phyloP scores from a whole-genome alignment of 1,140 invertebrate genomes.

The Teleopsis dalmanni region DNA sequence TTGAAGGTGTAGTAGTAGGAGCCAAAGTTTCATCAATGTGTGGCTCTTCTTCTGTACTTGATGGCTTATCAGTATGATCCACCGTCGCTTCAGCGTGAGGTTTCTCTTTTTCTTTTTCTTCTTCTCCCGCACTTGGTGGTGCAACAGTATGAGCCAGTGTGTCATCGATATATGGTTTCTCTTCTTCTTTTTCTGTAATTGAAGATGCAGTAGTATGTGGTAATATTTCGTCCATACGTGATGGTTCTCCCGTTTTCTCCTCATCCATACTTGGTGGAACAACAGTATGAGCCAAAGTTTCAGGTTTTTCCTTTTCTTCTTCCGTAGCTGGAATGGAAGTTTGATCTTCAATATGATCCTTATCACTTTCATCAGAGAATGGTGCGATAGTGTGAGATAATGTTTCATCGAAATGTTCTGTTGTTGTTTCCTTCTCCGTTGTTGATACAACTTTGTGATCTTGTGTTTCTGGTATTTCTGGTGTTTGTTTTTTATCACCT shows the following conservation, averaged over 20 bases:
- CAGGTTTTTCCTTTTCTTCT: not conserved
- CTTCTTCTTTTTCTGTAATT: not conserved
- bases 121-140: not conserved
- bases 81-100: not conserved
- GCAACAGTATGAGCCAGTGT: not conserved
- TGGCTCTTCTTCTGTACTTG: not conserved
- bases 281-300: not conserved
- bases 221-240: no score
- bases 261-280: not conserved
- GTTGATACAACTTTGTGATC: constrained; percentile 4
- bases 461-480: constrained; percentile 4
- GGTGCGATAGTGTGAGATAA: not conserved
- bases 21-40: not conserved
- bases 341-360: constrained; percentile 1
- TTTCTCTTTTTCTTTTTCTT: not conserved
- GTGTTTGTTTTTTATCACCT: constrained; percentile 1
- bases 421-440: constrained; percentile 12
- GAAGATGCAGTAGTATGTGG: not conserved
- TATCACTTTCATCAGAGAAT: not conserved
- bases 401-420: constrained; percentile 1
- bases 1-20: not conserved
- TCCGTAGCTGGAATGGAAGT: constrained; percentile 4
- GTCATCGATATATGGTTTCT: not conserved
- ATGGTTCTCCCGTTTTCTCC: not conserved
- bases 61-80: not conserved